These are phyloP conservation scores for Drosophila koepferae DNA, from an alignment of 2,888 invertebrate genomes.

Conservation along the genomic window DNA sequence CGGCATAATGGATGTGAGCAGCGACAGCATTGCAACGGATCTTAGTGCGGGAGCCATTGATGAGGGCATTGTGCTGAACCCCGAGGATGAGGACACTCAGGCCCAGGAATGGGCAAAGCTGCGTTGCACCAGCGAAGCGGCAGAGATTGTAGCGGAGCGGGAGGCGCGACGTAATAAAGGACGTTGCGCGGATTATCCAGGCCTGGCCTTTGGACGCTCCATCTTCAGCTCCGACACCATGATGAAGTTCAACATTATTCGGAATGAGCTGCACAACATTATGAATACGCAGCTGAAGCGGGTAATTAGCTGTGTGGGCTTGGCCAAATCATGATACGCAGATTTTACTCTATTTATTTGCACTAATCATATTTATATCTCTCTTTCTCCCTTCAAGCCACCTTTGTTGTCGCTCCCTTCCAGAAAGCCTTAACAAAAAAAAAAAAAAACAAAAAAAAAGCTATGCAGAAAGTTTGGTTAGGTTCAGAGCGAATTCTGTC, in stretches of 20 bases:
- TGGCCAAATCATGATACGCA: neutral
- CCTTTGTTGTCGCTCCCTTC: constrained; percentile 32
- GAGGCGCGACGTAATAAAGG: constrained; percentile 90
- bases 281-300: constrained; percentile 97
- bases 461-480: constrained; percentile 68
- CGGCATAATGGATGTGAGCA: constrained; percentile 64
- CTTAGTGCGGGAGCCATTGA: constrained; percentile 81
- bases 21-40: constrained; percentile 74
- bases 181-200: constrained; percentile 96
- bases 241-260: constrained; percentile 98
- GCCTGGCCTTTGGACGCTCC: constrained; percentile 95
- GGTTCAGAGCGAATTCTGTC: constrained; percentile 38
- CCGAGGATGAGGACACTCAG: constrained; percentile 90
- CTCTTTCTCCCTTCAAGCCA: constrained; percentile 46
- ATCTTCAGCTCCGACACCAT: constrained; percentile 98
- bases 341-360: constrained; percentile 11
- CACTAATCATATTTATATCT: constrained; percentile 38
- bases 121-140: constrained; percentile 94
- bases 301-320: constrained; percentile 87
- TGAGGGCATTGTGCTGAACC: constrained; percentile 86
- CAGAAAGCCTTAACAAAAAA: constrained; percentile 25
- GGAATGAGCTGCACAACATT: constrained; percentile 98
- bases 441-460: constrained; percentile 9
- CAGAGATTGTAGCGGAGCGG: constrained; percentile 94
- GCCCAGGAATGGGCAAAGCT: constrained; percentile 93